These are phyloP conservation scores for Athene cunicularia DNA, from an alignment of 2,113 vertebrate genomes.

Conservation along the genomic window DNA sequence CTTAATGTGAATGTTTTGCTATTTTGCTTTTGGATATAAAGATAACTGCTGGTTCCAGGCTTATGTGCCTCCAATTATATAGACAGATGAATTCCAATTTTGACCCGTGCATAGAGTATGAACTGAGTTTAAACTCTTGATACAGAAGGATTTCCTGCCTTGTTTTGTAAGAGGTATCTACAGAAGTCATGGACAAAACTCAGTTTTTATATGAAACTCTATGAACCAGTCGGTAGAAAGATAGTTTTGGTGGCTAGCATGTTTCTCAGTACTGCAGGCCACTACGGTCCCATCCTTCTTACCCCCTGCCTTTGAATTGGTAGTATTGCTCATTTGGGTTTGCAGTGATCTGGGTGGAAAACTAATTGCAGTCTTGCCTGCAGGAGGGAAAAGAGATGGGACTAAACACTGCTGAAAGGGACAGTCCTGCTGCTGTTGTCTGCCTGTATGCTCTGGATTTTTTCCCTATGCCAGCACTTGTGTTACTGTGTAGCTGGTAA, in stretches of 20 bases:
- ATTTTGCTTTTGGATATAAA: constrained; percentile 10
- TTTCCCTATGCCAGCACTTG: background rate
- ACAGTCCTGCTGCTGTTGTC: background rate
- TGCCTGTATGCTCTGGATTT: background rate
- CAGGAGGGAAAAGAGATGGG: background rate
- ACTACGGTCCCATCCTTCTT: background rate
- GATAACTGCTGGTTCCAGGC: background rate
- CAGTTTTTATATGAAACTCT: background rate
- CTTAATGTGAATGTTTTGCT: background rate
- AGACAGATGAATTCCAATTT: background rate
- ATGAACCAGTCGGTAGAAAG: background rate
- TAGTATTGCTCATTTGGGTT: background rate
- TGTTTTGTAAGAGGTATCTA: background rate
- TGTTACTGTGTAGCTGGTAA: background rate
- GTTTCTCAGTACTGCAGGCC: background rate
- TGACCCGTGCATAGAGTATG: background rate
- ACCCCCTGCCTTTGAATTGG: background rate
- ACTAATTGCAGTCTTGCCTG: background rate
- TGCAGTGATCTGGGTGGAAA: background rate
- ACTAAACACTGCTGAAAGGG: background rate
- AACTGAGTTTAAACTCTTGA: background rate
- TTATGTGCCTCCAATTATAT: background rate
- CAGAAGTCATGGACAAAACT: background rate
- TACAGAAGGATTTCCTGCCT: background rate
- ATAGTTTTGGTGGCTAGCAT: background rate